Evolutionary conservation across 2,888 invertebrate species (phyloP), one percentile per base, ranked within the genome.

Genomic region (Pseudococcus longispinus): DNA sequence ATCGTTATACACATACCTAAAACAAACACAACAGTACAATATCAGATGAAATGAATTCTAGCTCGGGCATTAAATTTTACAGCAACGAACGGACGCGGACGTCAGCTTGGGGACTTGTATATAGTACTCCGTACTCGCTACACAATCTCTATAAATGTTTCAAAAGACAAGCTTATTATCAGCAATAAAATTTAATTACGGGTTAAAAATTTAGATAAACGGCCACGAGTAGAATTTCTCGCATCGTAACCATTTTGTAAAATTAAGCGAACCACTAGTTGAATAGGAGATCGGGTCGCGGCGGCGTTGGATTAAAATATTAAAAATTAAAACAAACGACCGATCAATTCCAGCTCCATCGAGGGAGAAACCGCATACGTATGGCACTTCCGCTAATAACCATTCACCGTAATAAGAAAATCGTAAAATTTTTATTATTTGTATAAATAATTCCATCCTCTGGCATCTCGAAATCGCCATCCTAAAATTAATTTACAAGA

Each of bases 351-450:
- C 15, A 15, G 77, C 18, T 42, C 2, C 77, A 80, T 42, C 37
- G 77, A 37, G 77, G 77, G 77, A 42, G 32, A 37, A 80, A 42
- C 37, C 77, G n/a, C 20, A 42, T 42, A 80, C 32, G 18, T 4
- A 18, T 80, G 70, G 70, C 77, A 80, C 77, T 80, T 80, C 77
- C 77, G 77, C 77, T 42, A 80, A 80, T 42, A 42, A 42, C 77
- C 32, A 20, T 42, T n/a, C 77, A 6, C 11, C 77, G 77, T 80
- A 80, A 80, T 80, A 42, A 80, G 77, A 80, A 80, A 80, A 80
- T 80, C 77, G 77, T 80, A 80, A 80, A 80, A 80, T 42, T 80
- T 80, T 80, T 80, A 80, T 80, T 80, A 80, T 80, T 80, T 80
- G 77, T 80, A 42, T 80, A 80, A 80, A 80, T 77, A 77, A 77